Conservation (phyloP, 1,140 invertebrate genomes). For the Saccostrea glomerata region DNA sequence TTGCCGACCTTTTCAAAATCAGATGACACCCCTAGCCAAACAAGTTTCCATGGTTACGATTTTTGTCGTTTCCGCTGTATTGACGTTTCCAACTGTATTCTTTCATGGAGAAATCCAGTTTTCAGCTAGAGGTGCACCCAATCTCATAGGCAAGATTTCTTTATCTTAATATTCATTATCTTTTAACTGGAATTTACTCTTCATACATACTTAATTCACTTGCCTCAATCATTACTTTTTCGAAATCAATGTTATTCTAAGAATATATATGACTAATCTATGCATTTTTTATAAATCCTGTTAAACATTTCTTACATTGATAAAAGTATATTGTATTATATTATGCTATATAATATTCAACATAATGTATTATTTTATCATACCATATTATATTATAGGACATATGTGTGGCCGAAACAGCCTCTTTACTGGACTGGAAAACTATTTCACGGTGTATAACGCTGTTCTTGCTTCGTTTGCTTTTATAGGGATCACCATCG, state of each 20-base stretch:
- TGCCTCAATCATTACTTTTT: too few relatives aligned
- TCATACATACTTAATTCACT: too few relatives aligned
- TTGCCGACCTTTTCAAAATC: slow-evolving; percentile 42
- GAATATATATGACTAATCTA: too few relatives aligned
- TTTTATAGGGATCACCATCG: background rate
- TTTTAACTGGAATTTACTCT: too few relatives aligned
- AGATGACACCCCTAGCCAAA: slow-evolving; percentile 40
- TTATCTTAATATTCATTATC: background rate
- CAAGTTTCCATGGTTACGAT: background rate
- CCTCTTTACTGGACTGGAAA: background rate
- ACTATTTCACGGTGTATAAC: slow-evolving; percentile 17
- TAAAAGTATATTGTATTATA: too few relatives aligned
- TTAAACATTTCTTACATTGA: background rate
- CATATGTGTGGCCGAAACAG: slow-evolving; percentile 23
- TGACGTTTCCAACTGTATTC: slow-evolving; percentile 21
- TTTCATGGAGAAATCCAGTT: slow-evolving; percentile 47
- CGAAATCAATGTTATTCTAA: too few relatives aligned
- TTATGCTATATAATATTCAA: too few relatives aligned
- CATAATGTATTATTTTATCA: background rate
- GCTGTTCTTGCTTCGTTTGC: background rate
- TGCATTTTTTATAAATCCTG: background rate
- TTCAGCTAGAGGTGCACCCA: background rate
- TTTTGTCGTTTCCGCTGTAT: background rate
- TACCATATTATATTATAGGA: background rate
- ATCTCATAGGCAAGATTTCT: background rate